Evolutionary conservation across 2,888 invertebrate species (phyloP), one percentile per base, ranked within the genome.

Genomic region (Limnephilus lunatus): DNA sequence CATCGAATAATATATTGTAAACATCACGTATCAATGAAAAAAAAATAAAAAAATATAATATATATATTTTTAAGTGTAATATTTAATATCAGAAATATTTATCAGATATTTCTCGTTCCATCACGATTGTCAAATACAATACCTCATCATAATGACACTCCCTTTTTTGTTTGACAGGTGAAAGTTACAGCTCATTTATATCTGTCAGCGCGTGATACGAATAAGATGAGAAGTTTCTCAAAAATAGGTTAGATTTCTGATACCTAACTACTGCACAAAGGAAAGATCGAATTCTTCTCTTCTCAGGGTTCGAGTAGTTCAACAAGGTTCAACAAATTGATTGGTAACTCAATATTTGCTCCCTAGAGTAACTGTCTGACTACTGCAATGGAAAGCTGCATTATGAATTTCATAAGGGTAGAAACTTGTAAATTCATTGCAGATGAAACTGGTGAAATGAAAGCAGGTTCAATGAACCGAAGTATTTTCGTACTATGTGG

Each of bases 391-490:
- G 35, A 83, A 83, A n/a, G 44, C 14, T 83, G 32, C 82, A 83
- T 32, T 83, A 83, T 83, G 32, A 15, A 32, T 31, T 83, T 83
- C 15, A 4, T 32, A 83, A 32, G 82, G 25, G 32, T 32, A 35
- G 83, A 83, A 32, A 32, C 83, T 25, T 83, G 83, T 35, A 32
- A 25, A 35, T 35, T 7, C 32, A 35, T 39, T 83, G 25, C 35
- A 32, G 25, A 35, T 3, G 25, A 83, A 32, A 14, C 32, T n/a
- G 7, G 35, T 83, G 32, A 83, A 83, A 32, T 83, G 83, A 25
- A 83, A 83, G 35, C 83, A 25, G 19, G 25, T 83, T 83, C 83
- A 35, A 25, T 35, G 83, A 83, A 35, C 83, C 83, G 83, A 35
- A 83, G 2, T 35, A 9, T 68, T 25, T n/a, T 25, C n/a, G 2